Conservation (phyloP, 2,888 invertebrate species). For the Eupithecia insigniata region DNA sequence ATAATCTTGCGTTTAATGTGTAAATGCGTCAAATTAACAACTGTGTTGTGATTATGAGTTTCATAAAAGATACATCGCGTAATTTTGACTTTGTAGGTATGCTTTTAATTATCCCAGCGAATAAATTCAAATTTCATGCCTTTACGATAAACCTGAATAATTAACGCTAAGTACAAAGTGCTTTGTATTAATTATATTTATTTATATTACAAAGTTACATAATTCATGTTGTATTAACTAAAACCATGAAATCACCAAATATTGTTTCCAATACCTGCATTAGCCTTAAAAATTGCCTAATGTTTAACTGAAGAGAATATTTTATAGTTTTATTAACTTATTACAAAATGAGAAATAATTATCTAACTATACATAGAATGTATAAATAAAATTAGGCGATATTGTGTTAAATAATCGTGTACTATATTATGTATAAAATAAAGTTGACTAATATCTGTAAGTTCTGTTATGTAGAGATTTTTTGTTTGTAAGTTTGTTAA, state of each 20-base stretch:
- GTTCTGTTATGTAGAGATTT: conserved; percentile 84
- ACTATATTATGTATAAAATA: conserved; percentile 83
- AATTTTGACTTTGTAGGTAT: neutral
- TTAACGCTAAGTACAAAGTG: conserved; percentile 81
- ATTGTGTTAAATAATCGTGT: conserved; percentile 83
- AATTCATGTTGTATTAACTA: conserved; percentile 70
- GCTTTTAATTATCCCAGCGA: conserved; percentile 13
- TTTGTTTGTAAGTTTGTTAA: conserved; percentile 85
- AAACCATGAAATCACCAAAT: conserved; percentile 78
- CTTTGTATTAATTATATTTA: conserved; percentile 66
- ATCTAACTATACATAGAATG: conserved; percentile 82
- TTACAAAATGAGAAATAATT: conserved; percentile 81
- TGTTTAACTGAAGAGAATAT: conserved; percentile 81
- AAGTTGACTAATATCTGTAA: conserved; percentile 84
- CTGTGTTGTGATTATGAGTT: conserved; percentile 2
- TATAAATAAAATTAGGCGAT: conserved; percentile 79
- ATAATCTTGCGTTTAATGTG: neutral
- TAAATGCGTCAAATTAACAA: neutral
- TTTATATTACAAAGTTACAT: conserved; percentile 61
- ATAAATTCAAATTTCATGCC: conserved; percentile 23
- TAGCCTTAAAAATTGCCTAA: conserved; percentile 83
- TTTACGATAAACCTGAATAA: conserved; percentile 26
- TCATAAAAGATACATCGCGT: neutral
- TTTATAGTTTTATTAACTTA: conserved; percentile 85
- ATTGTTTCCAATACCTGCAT: conserved; percentile 80